These are phyloP conservation scores for Actinemys pallida DNA, from an alignment of 2,113 vertebrate genomes.

Conservation along the genomic window DNA sequence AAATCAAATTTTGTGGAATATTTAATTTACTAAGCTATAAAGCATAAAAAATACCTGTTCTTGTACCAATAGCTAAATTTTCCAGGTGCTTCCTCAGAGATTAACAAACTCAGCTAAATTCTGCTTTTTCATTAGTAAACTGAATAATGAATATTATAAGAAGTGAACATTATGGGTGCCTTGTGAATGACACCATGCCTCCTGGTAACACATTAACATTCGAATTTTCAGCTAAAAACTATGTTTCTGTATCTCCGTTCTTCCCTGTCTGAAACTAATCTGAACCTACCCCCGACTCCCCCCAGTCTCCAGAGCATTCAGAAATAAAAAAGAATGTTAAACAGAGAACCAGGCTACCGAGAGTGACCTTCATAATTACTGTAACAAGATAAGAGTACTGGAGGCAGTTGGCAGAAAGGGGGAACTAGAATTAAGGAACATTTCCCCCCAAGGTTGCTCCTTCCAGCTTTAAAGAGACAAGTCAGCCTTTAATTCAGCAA, in stretches of 20 bases:
- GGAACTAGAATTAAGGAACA: background rate
- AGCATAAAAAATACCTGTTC: conserved; percentile 17
- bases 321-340: background rate
- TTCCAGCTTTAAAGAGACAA: background rate
- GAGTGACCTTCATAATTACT: background rate
- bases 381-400: background rate
- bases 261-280: background rate
- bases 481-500: background rate
- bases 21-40: background rate
- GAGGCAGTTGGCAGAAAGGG: background rate
- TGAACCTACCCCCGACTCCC: background rate
- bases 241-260: fast-evolving
- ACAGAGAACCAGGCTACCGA: background rate
- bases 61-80: background rate
- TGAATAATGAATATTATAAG: background rate
- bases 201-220: background rate
- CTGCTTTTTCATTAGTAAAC: background rate
- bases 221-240: background rate
- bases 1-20: background rate
- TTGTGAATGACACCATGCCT: background rate
- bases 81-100: background rate
- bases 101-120: background rate
- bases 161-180: background rate
- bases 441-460: background rate
- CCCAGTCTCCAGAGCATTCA: background rate